Base-by-base conservation (phyloP, 2,797 vertebrate species). In the Gymnopithys bicolor region DNA sequence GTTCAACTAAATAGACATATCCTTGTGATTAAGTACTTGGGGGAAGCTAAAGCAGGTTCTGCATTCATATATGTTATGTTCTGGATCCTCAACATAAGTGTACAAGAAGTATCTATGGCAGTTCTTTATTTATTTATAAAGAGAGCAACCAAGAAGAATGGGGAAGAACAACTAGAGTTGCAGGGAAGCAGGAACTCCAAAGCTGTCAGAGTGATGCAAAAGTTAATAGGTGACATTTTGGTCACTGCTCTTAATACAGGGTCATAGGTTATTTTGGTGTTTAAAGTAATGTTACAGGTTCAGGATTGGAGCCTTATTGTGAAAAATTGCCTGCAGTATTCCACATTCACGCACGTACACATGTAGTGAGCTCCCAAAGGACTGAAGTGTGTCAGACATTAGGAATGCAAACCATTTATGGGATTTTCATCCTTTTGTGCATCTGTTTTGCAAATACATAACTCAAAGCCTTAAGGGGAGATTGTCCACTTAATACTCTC, bases 381-480 rank as follows among this genome's bases (percentile, higher is more conserved):
- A 56, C 41, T 79, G 30, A 86, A 37, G 49, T 60, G 33, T 94
- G 55, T 93, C 78, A 85, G 32, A 24, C 67, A 45, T 55, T 58
- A 74, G 51, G n/a, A 91, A 80, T 86, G 49, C 79, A 91, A 91
- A 52, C 58, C 19, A 32, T 67, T 87, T 89, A 77, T 84, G 70
- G 80, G 88, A 39, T 90, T 92, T 95, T 67, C 56, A 53, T 85
- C 45, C 16, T 5, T 70, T 84, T 0, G 0, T 63, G 24, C 27
- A 41, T 89, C 67, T 92, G 66, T 92, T 78, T 82, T 82, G 55
- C 46, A 73, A 84, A 84, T 64, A 58, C 46, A 37, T 41, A 88
- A 32, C 69, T 94, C 18, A 48, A 25, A 93, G 55, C 70, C 64
- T 82, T 75, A 62, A 69, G 84, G 16, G 23, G 33, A 81, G 32